Percentiles rank a stretch among this genome's conserved stretches.
These are phyloP conservation scores for Anastrepha obliqua DNA, from an alignment of 1,140 invertebrate genomes.

Conservation along the genomic window DNA sequence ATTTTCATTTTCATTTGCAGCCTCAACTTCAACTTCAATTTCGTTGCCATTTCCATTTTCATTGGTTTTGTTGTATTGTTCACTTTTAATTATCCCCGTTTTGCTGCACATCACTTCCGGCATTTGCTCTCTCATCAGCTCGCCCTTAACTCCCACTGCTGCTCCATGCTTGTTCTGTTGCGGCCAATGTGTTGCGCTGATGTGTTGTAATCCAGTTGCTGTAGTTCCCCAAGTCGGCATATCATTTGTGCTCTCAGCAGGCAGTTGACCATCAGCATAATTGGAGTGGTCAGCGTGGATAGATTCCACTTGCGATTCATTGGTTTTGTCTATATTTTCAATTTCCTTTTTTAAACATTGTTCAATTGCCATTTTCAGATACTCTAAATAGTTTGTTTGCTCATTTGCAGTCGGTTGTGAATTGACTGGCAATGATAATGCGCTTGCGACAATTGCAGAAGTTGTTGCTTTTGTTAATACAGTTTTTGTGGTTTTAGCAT, in stretches of 20 bases:
- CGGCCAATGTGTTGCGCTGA: not conserved
- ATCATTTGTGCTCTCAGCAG: slow-evolving; percentile 22
- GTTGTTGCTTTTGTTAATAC: not conserved
- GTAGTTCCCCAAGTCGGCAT: not conserved
- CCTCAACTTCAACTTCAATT: not conserved
- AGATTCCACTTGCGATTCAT: slow-evolving; percentile 32
- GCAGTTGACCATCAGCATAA: not conserved
- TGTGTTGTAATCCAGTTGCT: slow-evolving; percentile 17
- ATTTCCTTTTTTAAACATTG: slow-evolving; percentile 33
- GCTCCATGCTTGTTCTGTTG: not conserved
- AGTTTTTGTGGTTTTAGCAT: not conserved
- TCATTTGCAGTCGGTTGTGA: not conserved
- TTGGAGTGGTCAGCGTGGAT: not conserved
- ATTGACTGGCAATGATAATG: not conserved
- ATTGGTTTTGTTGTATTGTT: slow-evolving; percentile 16
- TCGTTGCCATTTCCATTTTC: slow-evolving; percentile 2
- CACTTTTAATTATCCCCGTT: slow-evolving; percentile 43
- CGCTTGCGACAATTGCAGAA: not conserved
- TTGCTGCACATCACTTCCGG: slow-evolving; percentile 32
- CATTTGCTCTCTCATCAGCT: not conserved
- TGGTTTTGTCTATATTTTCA: slow-evolving; percentile 50
- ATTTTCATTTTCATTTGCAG: not conserved
- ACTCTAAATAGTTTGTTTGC: slow-evolving; percentile 41
- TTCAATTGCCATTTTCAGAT: slow-evolving; percentile 44
- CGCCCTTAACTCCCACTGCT: too few species aligned